Evolutionary conservation across 2,797 vertebrate genomes (phyloP).

Genomic region (Bradypodion ventrale): DNA sequence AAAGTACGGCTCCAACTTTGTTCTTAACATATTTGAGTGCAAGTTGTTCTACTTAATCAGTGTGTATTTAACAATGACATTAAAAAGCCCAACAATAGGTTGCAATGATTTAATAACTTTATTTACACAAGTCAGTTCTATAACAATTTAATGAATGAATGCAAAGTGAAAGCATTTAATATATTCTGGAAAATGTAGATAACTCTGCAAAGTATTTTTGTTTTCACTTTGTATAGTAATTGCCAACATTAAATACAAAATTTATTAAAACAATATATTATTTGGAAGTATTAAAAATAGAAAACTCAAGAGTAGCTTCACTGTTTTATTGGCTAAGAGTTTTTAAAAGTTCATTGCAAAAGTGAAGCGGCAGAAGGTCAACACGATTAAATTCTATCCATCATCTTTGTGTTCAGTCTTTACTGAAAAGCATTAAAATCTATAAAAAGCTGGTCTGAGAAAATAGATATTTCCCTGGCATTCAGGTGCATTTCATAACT

Average conservation of each 20-base stretch:
- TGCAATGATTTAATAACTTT: slow-evolving; percentile 65
- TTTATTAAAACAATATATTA: slow-evolving; percentile 79
- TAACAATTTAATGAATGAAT: slow-evolving; percentile 77
- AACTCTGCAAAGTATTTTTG: slow-evolving; percentile 64
- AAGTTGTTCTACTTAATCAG: slow-evolving; percentile 24
- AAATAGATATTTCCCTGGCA: not conserved
- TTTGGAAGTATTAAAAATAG: slow-evolving; percentile 55
- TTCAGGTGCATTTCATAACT: not conserved
- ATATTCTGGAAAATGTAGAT: slow-evolving; percentile 52
- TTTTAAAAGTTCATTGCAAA: slow-evolving; percentile 52
- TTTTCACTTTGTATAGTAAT: not conserved
- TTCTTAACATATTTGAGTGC: slow-evolving; percentile 40
- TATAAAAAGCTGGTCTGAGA: not conserved
- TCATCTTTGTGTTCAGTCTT: not conserved
- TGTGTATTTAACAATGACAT: slow-evolving; percentile 55
- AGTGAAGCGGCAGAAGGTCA: not conserved
- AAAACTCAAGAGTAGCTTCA: slow-evolving; percentile 41
- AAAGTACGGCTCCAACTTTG: slow-evolving; percentile 20
- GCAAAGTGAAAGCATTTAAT: slow-evolving; percentile 66
- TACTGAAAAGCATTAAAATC: slow-evolving; percentile 1
- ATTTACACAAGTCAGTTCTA: slow-evolving; percentile 60
- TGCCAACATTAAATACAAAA: slow-evolving; percentile 47
- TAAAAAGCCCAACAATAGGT: slow-evolving; percentile 61
- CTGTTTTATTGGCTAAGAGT: slow-evolving; percentile 42
- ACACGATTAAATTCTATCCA: not conserved